Base-by-base conservation (phyloP, 2,113 vertebrate genomes). In the Strix uralensis region DNA sequence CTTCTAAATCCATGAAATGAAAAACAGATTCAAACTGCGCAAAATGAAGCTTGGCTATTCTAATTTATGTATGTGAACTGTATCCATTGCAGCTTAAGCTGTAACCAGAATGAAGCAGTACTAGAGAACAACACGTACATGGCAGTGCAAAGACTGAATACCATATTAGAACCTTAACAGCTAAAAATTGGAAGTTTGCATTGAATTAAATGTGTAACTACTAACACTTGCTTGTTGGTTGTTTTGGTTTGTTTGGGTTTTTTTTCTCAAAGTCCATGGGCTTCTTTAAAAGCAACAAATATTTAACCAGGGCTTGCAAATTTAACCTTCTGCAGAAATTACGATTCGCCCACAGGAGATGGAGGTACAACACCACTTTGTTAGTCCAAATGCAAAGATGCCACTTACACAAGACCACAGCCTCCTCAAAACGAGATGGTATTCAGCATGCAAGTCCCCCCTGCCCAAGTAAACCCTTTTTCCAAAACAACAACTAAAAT, bases 1-100 rank as follows among this genome's bases (percentile, higher is more conserved):
- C 16, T 71, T 74, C 83, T 79, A 79, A 86, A 97, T 58, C 32
- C 36, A 25, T 25, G 4, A 95, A 94, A 92, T 25, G 34, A 90
- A 94, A 95, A 90, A 11, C 78, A 62, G 44, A 59, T 27, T 72
- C n/a, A 51, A 80, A 70, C 26, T 19, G 40, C 0, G 1, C 15
- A 71, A 91, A 79, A 65, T 4, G 21, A 81, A 94, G 80, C 42
- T 26, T 38, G 59, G 66, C 17, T 87, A n/a, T 42, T 87, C 34
- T 25, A 25, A 57, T 75, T 75, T 25, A 40, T 55, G 4, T 14
- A 52, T 4, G 12, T 40, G 16, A 52, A 62, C 7, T 49, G 21
- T 18, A 72, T 15, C 34, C 40, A 22, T 9, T 59, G 62, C 25
- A 72, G 57, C 27, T 81, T 66, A 29, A 62, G 51, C 51, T 92